Evolutionary conservation across 2,797 vertebrate genomes (phyloP), one percentile per base, ranked within the genome.

Genomic region (Pyrocephalus nanus): DNA sequence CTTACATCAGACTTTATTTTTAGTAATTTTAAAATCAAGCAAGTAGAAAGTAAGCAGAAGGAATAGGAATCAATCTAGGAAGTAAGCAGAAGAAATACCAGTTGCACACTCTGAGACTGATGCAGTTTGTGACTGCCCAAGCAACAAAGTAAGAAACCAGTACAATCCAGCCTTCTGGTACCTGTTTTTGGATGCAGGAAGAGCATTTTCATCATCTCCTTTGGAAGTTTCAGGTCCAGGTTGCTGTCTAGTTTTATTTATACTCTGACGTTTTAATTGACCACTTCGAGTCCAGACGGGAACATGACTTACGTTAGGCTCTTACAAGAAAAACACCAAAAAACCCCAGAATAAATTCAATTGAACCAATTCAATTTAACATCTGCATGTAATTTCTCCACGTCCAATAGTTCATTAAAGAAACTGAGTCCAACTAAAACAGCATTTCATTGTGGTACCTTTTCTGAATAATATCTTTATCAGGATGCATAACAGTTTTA

Each of bases 241-340:
- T 73, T 97, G 96, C 60, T 86, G 90, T 72, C 74, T 92, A 29
- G 9, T 75, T 85, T 60, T 98, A 53, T 95, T 97, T 71, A 96
- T 84, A 84, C 95, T 97, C 38, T 97, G 97, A 51, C 93, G 96
- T 89, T 97, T 98, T 42, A 98, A 94, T 65, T 97, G 71, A 92
- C 97, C 93, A 47, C 97, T 97, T 93, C 96, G 96, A 50, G 89
- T 95, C 84, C 95, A 92, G 79, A 95, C 47, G 20, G 94, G 71
- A 96, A 94, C 77, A 6, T 94, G 76, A 57, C 84, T 71, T 25
- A 94, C 69, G 6, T 94, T 96, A 29, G 67, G 30, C 54, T 97
- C 98, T 98, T 88, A 84, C 15, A 54, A 60, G 38, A 78, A 17
- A n/a, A 54, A 60, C 30, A 75, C 12, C 16, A 42, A 20, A 45